Base-by-base conservation (phyloP, 2,797 vertebrate species). In the Pangasius krempfi region DNA sequence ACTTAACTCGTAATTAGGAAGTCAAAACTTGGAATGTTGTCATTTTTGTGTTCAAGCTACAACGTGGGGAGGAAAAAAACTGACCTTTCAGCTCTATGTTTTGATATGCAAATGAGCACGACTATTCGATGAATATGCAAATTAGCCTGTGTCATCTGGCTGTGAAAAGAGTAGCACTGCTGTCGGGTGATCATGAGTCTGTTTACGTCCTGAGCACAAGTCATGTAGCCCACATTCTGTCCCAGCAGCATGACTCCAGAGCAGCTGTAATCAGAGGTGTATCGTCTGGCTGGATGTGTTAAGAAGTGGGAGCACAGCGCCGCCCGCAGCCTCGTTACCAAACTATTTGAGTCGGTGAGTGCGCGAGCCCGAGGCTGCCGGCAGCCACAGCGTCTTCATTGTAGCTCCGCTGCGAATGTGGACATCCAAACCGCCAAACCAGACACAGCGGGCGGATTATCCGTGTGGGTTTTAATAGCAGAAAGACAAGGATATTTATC, bases 271-370 rank as follows among this genome's bases (percentile, higher is more conserved):
- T 80, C 7, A 30, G 50, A 8, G 2, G 5, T 54, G 20, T 25
- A 22, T 30, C 13, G 30, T 25, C 30, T 18, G 5, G 14, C 47
- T 52, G 75, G 7, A 22, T 44, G 4, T 4, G 30, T 5, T 37
- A 0, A 56, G 52, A 80, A 0, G n/a, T 4, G 47, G 27, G 62
- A 68, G 64, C n/a, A 89, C 85, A 89, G 72, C 66, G 80, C 87
- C 82, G 30, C 90, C 7, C 13, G 40, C 40, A 88, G 89, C 88
- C 44, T 60, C 60, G 88, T 33, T 88, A 91, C n/a, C 56, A 92
- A 94, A 93, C 83, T 90, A 90, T 93, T 95, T 95, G 91, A 93
- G 93, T 85, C 54, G 58, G 33, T 82, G 94, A 89, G 95, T 94
- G 81, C 81, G 95, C 94, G 94, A 91, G 89, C 93, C 73, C 82